Conservation (phyloP, 2,113 vertebrate genomes). For the Aphyosemion australe region DNA sequence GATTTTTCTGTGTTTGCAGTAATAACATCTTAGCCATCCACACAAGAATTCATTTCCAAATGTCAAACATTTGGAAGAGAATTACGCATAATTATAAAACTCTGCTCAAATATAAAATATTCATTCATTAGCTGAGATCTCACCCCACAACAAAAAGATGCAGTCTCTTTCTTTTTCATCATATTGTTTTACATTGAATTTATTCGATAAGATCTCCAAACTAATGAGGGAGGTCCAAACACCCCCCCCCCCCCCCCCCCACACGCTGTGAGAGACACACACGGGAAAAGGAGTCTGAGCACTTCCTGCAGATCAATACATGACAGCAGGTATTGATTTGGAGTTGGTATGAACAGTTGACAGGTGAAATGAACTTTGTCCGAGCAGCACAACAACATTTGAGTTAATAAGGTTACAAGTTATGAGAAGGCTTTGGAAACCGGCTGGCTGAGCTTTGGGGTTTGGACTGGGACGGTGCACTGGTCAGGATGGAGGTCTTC, state of each 20-base stretch:
- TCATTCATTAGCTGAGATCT: constrained; percentile 14
- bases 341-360: constrained; percentile 11
- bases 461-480: background rate
- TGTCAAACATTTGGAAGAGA: constrained; percentile 6
- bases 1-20: constrained; percentile 1
- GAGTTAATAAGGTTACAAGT: constrained; percentile 13
- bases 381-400: background rate
- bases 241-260: background rate
- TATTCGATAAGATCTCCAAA: background rate
- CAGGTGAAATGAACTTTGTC: constrained; percentile 15
- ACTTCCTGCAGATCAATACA: constrained; percentile 12
- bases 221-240: constrained; percentile 3
- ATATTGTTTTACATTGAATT: too few relatives aligned
- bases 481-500: background rate
- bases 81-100: constrained; percentile 18
- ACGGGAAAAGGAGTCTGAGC: background rate
- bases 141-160: background rate
- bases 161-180: constrained; percentile 6
- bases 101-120: constrained; percentile 24
- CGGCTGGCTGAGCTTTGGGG: background rate
- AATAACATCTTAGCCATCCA: constrained; percentile 15
- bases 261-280: background rate
- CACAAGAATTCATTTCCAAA: background rate
- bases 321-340: constrained; percentile 16
- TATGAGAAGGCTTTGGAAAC: constrained; percentile 1